phyloP scores from a whole-genome alignment of 2,888 invertebrate genomes.

The Apocheima hispidaria region DNA sequence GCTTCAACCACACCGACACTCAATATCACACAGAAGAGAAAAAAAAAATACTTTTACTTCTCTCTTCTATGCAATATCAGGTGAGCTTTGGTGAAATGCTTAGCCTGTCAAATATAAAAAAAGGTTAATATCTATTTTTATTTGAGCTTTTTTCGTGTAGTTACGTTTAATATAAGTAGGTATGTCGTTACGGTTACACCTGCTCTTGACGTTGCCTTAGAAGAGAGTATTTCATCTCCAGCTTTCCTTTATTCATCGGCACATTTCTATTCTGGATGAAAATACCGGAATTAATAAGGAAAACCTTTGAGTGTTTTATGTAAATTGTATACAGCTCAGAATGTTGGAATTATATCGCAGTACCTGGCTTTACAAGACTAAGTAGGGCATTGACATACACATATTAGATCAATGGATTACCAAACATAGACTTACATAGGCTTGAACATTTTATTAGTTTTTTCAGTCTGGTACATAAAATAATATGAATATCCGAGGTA shows the following conservation, averaged over 20 bases:
- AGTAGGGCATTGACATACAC: not conserved
- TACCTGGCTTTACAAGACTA: too few species aligned
- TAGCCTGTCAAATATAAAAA: too few species aligned
- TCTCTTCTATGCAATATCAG: too few species aligned
- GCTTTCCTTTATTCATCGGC: constrained; percentile 13
- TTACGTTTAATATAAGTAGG: not conserved
- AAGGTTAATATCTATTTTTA: not conserved
- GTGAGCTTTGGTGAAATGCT: too few species aligned
- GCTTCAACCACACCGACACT: too few species aligned
- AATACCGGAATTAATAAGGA: constrained; percentile 4
- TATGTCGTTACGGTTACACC: constrained; percentile 2
- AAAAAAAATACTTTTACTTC: too few species aligned
- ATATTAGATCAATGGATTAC: too few species aligned
- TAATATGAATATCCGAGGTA: too few species aligned
- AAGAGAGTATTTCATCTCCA: not conserved
- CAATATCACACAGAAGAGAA: too few species aligned
- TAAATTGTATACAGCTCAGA: not conserved
- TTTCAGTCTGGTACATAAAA: too few species aligned
- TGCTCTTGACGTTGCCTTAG: constrained; percentile 10
- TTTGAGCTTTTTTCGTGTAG: not conserved
- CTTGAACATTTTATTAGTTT: too few species aligned
- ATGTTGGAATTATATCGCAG: not conserved
- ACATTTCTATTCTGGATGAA: constrained; percentile 30
- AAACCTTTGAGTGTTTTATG: not conserved
- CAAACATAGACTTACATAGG: too few species aligned